Evolutionary conservation across 1,140 invertebrate genomes (phyloP).

Genomic region (Fopius arisanus): DNA sequence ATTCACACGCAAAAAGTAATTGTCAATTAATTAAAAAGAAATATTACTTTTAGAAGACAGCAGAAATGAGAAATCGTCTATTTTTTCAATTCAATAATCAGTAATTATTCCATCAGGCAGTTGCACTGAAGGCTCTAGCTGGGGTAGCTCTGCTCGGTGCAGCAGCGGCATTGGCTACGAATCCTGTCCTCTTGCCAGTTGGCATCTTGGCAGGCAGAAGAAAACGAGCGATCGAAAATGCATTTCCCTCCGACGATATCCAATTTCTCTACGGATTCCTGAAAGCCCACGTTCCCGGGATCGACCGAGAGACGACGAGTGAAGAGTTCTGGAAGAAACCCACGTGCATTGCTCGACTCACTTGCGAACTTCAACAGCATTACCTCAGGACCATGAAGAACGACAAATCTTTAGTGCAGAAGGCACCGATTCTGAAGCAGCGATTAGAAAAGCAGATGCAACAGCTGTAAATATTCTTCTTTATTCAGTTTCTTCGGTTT

Average conservation of each 20-base stretch:
- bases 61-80: too few relatives aligned
- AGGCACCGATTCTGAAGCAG: conserved; percentile 38
- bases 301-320: conserved; percentile 16
- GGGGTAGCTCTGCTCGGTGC: conserved; percentile 81
- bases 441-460: conserved; percentile 58
- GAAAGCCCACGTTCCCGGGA: conserved; percentile 5
- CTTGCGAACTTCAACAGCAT: conserved; percentile 58
- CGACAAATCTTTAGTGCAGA: conserved; percentile 35
- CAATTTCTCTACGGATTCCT: conserved; percentile 24
- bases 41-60: too few relatives aligned
- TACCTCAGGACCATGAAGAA: conserved; percentile 49
- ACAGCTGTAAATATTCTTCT: conserved; percentile 49
- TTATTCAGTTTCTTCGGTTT: neutral
- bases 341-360: conserved; percentile 54
- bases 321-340: conserved; percentile 47
- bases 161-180: conserved; percentile 77
- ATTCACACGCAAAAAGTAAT: conserved; percentile 55
- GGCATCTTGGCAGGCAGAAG: conserved; percentile 71
- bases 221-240: conserved; percentile 44
- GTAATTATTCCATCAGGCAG: conserved; percentile 52
- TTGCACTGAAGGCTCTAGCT: conserved; percentile 75
- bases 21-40: too few relatives aligned
- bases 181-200: conserved; percentile 79
- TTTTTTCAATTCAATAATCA: neutral
- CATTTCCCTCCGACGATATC: neutral